Evolutionary conservation across 1,140 invertebrate genomes (phyloP).

Genomic region (Bombus waltoni): DNA sequence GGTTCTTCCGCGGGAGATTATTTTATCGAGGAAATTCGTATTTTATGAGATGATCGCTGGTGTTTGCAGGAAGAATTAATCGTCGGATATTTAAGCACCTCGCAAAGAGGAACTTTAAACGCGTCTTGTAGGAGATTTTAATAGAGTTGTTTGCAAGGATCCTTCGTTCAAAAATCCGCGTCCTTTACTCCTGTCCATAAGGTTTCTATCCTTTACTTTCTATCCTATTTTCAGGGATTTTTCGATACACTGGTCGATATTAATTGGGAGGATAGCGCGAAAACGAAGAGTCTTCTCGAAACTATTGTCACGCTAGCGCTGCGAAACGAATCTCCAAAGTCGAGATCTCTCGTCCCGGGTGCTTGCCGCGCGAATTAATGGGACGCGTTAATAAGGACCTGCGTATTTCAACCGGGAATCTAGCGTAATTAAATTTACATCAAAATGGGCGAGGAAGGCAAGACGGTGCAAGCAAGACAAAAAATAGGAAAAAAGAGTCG

Average conservation of each 20-base stretch:
- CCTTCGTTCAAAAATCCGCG: not conserved
- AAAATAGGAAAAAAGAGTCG: conserved; percentile 21
- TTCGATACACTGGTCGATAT: not conserved
- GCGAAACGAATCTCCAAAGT: conserved; percentile 23
- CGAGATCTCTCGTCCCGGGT: conserved; percentile 27
- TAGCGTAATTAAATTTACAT: conserved; percentile 60
- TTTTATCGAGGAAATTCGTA: not conserved
- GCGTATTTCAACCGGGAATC: conserved; percentile 27
- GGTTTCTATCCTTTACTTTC: not conserved
- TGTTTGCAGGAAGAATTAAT: not conserved
- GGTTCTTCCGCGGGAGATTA: too few relatives aligned
- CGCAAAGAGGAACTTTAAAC: not conserved
- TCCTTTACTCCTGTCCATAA: not conserved
- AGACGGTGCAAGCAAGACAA: too few relatives aligned
- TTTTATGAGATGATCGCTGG: not conserved
- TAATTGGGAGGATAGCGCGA: not conserved
- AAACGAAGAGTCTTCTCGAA: conserved; percentile 22
- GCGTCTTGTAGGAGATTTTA: not conserved
- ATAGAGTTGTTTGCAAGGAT: not conserved
- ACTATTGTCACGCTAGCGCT: conserved; percentile 22
- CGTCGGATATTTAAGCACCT: not conserved
- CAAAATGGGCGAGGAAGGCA: not conserved
- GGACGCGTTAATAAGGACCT: conserved; percentile 53
- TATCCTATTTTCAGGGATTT: not conserved
- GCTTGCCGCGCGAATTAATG: conserved; percentile 50